Evolutionary conservation across 2,113 vertebrate genomes (phyloP).

Genomic region (Hemiscyllium ocellatum): DNA sequence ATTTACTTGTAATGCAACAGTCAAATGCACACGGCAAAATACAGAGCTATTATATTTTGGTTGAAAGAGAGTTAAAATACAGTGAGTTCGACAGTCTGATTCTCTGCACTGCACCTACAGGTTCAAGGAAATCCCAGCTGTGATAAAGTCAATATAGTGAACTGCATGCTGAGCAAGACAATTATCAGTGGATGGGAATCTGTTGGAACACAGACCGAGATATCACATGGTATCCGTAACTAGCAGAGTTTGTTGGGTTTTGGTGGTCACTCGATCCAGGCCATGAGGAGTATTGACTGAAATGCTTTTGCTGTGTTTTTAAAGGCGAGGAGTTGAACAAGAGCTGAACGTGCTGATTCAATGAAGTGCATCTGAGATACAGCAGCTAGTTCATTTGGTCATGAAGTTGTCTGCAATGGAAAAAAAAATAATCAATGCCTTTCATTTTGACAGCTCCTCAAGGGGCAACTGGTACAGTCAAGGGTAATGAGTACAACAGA

Average conservation of each 20-base stretch:
- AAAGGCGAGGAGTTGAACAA: background rate
- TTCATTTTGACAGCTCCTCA: constrained; percentile 34
- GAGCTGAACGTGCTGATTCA: constrained; percentile 25
- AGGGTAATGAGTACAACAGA: constrained; percentile 30
- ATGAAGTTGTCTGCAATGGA: background rate
- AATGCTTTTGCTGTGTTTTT: constrained; percentile 39
- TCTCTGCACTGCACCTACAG: constrained; percentile 24
- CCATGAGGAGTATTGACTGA: constrained; percentile 47
- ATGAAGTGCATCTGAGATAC: constrained; percentile 3
- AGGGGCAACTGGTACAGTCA: constrained; percentile 23
- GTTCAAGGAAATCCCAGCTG: constrained; percentile 25
- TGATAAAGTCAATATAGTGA: constrained; percentile 39
- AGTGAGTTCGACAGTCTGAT: background rate
- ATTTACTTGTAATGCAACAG: background rate
- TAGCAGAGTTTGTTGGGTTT: constrained; percentile 39
- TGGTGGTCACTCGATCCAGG: constrained; percentile 44
- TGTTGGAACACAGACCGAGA: constrained; percentile 22
- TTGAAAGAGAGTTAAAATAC: constrained; percentile 4
- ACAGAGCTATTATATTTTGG: background rate
- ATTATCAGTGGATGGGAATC: constrained; percentile 35
- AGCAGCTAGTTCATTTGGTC: constrained; percentile 25
- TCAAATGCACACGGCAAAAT: background rate
- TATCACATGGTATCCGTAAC: constrained; percentile 41
- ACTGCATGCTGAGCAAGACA: constrained; percentile 36
- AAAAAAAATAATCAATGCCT: constrained; percentile 28